Conservation (phyloP, 2,797 vertebrate species). For the Poeciliopsis presidionis region DNA sequence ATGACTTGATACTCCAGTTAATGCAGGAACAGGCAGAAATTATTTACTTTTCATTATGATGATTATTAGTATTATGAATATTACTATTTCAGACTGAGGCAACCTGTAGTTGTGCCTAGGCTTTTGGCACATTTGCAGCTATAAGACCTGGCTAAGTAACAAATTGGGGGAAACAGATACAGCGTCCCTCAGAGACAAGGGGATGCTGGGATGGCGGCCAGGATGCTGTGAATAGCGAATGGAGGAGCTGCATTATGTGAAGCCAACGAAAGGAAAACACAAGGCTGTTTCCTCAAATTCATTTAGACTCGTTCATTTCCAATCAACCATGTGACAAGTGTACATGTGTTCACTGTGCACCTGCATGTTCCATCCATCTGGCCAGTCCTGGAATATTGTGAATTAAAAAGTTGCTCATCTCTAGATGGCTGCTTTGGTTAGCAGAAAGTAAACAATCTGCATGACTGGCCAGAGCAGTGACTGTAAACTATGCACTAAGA, state of each 20-base stretch:
- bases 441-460: constrained; percentile 37
- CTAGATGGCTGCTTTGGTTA: constrained; percentile 45
- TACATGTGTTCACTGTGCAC: constrained; percentile 49
- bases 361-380: constrained; percentile 58
- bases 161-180: constrained; percentile 32
- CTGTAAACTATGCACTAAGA: constrained; percentile 13
- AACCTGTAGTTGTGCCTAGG: constrained; percentile 27
- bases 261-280: constrained; percentile 42
- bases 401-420: constrained; percentile 46
- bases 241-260: constrained; percentile 38
- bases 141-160: constrained; percentile 35
- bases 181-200: constrained; percentile 25
- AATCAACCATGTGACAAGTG: constrained; percentile 50
- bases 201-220: constrained; percentile 58
- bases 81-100: constrained; percentile 17
- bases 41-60: not conserved
- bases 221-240: constrained; percentile 49
- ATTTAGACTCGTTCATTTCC: constrained; percentile 51
- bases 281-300: constrained; percentile 34
- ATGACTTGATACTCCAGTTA: not conserved
- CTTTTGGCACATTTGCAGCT: constrained; percentile 24
- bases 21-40: not conserved
- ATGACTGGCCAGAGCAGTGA: constrained; percentile 23
- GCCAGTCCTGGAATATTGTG: constrained; percentile 32
- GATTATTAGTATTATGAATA: not conserved